These are phyloP conservation scores for Drosophila putrida DNA, from an alignment of 2,888 invertebrate species.

Conservation along the genomic window DNA sequence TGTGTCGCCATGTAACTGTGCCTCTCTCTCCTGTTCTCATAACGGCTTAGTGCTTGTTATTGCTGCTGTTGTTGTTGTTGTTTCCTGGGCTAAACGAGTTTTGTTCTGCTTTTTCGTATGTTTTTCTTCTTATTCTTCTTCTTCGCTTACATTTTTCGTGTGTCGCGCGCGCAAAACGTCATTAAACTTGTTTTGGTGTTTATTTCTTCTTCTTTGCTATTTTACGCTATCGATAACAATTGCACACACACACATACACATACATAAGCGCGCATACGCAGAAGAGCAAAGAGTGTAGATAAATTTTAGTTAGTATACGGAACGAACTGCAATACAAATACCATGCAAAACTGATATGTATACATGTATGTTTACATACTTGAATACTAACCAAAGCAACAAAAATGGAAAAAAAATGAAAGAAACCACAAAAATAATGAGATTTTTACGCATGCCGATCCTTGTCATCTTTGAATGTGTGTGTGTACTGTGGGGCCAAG, in stretches of 20 bases:
- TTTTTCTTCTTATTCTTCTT: slow-evolving; percentile 31
- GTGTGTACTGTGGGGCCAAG: slow-evolving; percentile 57
- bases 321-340: slow-evolving; percentile 43
- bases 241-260: slow-evolving; percentile 56
- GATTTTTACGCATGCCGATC: slow-evolving; percentile 71
- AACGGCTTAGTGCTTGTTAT: slow-evolving; percentile 9
- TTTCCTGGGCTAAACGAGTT: slow-evolving; percentile 49
- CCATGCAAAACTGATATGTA: slow-evolving; percentile 9
- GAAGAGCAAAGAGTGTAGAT: slow-evolving; percentile 62
- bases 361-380: slow-evolving; percentile 26
- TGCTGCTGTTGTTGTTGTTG: slow-evolving; percentile 1
- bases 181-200: slow-evolving; percentile 82
- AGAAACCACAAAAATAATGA: slow-evolving; percentile 37
- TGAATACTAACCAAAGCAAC: slow-evolving; percentile 36
- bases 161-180: slow-evolving; percentile 80
- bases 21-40: slow-evolving; percentile 36
- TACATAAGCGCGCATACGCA: slow-evolving; percentile 52
- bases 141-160: slow-evolving; percentile 29
- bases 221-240: slow-evolving; percentile 80
- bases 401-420: slow-evolving; percentile 23
- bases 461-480: slow-evolving; percentile 62
- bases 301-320: slow-evolving; percentile 66
- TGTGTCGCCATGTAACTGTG: slow-evolving; percentile 38
- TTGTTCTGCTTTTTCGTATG: slow-evolving; percentile 37
- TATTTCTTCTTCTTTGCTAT: slow-evolving; percentile 60